Evolutionary conservation across 2,888 invertebrate species (phyloP), one percentile per base, ranked within the genome.

Genomic region (Ichneumoninae sp.): DNA sequence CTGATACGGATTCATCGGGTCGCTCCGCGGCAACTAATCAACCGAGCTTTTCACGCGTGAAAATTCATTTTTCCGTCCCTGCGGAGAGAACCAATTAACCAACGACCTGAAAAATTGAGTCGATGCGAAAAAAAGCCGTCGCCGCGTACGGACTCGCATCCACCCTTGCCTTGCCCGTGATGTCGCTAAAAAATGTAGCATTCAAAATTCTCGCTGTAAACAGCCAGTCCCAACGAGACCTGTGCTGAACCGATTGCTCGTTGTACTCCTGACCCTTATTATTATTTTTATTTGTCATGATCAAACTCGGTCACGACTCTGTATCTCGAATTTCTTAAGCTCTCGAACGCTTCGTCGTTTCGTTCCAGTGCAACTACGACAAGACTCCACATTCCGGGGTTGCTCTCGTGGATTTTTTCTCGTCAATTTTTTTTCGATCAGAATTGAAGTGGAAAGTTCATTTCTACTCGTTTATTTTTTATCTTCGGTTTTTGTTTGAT

Each of bases 21-120:
- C 8, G 71, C 73, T 19, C 57, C 10, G 19, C 36, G 44, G 68
- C 68, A 40, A 66, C 57, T 74, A 74, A 83, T 74, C 69, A 77
- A 78, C 52, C 13, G 68, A 74, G 44, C 74, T 83, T 69, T 73
- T 74, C 78, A 40, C 50, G 69, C 78, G 78, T 74, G 74, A 74
- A 83, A 78, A 74, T 83, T 81, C 68, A 68, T 74, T 81, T 63
- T 74, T 74, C 47, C 68, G 30, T 40, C 40, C 33, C 19, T 30
- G n/a, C 69, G 36, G 33, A 44, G 52, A 52, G 69, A 78, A 74
- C 50, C 78, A 83, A 83, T 83, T 83, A 83, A 73, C 77, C 73
- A 30, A 57, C 10, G 6, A 47, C 47, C 7, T 63, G 19, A 30
- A 63, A 63, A 83, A 60, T 47, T 63, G 40, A 78, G 54, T 40